phyloP scores from a whole-genome alignment of 2,888 invertebrate species.

The Automeris io region DNA sequence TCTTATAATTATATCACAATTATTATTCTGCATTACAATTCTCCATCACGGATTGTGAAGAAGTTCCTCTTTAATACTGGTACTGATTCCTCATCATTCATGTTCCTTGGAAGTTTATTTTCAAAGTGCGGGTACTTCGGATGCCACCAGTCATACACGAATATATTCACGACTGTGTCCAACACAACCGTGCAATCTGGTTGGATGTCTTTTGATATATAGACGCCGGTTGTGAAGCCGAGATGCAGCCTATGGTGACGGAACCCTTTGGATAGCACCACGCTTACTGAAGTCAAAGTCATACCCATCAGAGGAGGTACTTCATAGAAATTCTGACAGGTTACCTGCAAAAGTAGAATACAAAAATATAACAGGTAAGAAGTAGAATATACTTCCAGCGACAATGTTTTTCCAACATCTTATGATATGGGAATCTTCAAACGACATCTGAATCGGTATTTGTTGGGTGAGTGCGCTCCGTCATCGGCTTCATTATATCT shows the following conservation, averaged over 20 bases:
- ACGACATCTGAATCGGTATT: too few species aligned
- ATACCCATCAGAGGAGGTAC: constrained; percentile 79
- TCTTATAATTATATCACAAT: constrained; percentile 19
- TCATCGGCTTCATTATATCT: too few species aligned
- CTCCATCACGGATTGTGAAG: constrained; percentile 27
- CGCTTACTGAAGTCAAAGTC: constrained; percentile 71
- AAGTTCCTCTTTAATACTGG: constrained; percentile 48
- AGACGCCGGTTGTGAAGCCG: constrained; percentile 57
- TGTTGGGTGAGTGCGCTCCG: too few species aligned
- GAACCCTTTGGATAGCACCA: constrained; percentile 73
- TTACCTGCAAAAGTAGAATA: constrained; percentile 63
- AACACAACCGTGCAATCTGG: constrained; percentile 48
- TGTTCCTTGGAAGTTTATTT: constrained; percentile 30
- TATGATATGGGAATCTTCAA: too few species aligned
- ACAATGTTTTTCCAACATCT: too few species aligned
- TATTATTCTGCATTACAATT: constrained; percentile 14
- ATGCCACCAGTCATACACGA: constrained; percentile 49
- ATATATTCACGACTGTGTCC: constrained; percentile 45
- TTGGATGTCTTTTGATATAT: constrained; percentile 36
- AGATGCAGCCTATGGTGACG: constrained; percentile 73
- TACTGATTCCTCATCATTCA: constrained; percentile 38
- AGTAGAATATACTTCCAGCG: too few species aligned
- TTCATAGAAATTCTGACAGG: constrained; percentile 72
- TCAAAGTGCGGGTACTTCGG: constrained; percentile 42
- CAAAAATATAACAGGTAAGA: too few species aligned